Evolutionary conservation across 1,140 invertebrate genomes (phyloP), one percentile per base, ranked within the genome.

Genomic region (Copidosoma floridanum): DNA sequence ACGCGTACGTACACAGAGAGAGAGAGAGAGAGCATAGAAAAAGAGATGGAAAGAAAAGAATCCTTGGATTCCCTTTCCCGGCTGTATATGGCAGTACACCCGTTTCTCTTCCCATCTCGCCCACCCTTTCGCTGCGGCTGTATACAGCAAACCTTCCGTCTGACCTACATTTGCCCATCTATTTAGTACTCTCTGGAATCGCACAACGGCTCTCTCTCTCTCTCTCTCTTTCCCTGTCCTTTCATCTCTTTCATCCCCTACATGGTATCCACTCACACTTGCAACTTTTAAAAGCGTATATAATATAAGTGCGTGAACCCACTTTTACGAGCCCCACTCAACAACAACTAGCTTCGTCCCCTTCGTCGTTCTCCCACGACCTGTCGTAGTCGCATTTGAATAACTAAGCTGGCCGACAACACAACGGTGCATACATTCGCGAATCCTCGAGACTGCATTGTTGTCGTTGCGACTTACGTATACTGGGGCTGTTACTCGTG

Each of bases 361-460:
- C 52, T 37, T n/a, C 21, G 16, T 8, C 32, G 12, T 37, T 57
- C 26, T 23, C 57, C 43, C 56, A 50, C 57, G 40, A 46, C 44
- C 61, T 63, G 59, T 63, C 63, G 35, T n/a, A n/a, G n/a, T n/a
- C 38, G 46, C 65, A 69, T 67, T 67, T 64, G 65, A 69, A 69
- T 69, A 67, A 69, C 68, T n/a, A 69, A 67, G 68, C 56, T 41
- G 58, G 51, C 63, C 56, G 65, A 67, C 67, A 66, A 69, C 63
- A 69, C 67, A 67, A n/a, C n/a, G n/a, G n/a, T n/a, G n/a, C 67
- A 66, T 61, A 65, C 65, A 68, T 68, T 68, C 65, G 62, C 65
- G 54, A 66, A 60, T 63, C 63, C 53, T 50, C n/a, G n/a, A n/a
- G n/a, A n/a, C n/a, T n/a, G n/a, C n/a, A n/a, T n/a, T n/a, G n/a